phyloP scores from a whole-genome alignment of 92 coral and sea anemone genomes.

The Palythoa grandis region DNA sequence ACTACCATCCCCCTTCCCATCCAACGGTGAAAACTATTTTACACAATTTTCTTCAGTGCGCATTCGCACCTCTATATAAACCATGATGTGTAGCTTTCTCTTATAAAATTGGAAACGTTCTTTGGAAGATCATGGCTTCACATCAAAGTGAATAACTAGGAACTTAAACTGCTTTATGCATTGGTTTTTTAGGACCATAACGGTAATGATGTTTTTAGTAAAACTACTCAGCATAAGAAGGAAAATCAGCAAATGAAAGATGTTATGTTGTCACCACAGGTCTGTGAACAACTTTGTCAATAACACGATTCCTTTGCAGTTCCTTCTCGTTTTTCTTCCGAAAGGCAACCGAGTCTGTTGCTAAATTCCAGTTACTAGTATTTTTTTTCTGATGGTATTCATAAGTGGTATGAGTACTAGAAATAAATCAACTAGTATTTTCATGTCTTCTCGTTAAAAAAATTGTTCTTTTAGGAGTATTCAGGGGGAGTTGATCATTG shows the following conservation, averaged over 20 bases:
- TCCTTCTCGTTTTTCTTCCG: background rate
- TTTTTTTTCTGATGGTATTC: too few species aligned
- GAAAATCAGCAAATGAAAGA: conserved; percentile 32
- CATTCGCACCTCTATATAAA: too few species aligned
- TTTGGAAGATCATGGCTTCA: background rate
- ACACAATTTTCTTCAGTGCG: too few species aligned
- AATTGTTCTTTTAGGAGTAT: too few species aligned
- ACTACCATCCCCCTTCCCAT: too few species aligned
- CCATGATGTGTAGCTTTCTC: background rate
- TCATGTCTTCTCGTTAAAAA: too few species aligned
- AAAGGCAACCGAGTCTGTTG: background rate
- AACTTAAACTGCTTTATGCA: background rate
- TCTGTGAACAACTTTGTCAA: background rate
- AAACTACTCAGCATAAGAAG: conserved; percentile 6
- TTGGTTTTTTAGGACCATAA: conserved; percentile 71
- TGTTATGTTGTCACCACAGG: conserved; percentile 23
- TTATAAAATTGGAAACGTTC: background rate
- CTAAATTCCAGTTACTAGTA: background rate
- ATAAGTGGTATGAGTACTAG: too few species aligned
- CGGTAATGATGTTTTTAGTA: conserved; percentile 67
- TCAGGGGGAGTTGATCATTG: too few species aligned
- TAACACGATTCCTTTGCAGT: background rate
- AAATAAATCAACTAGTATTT: too few species aligned
- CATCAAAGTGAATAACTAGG: background rate
- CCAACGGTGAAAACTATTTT: too few species aligned